phyloP scores from a whole-genome alignment of 2,888 invertebrate genomes.

The Stenodera caucasica region DNA sequence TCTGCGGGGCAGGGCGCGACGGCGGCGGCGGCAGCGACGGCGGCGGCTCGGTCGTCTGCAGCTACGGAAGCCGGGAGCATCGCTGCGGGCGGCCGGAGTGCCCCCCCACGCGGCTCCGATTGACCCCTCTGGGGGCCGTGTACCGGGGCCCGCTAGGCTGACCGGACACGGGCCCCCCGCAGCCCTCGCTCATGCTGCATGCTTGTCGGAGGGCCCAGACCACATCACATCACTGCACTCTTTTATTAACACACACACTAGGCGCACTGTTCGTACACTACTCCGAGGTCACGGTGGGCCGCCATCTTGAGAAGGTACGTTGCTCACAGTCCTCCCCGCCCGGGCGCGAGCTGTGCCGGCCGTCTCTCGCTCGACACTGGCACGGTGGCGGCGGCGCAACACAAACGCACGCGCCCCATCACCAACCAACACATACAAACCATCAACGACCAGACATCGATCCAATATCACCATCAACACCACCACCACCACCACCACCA shows the following conservation, averaged over 20 bases:
- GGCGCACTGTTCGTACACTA: conserved; percentile 63
- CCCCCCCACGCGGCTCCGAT: conserved; percentile 64
- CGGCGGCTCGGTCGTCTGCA: conserved; percentile 59
- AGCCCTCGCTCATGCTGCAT: conserved; percentile 55
- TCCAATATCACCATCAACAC: conserved; percentile 23
- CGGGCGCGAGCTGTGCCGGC: conserved; percentile 57
- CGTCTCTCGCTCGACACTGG: conserved; percentile 56
- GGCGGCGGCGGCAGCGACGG: conserved; percentile 49
- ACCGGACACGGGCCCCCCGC: conserved; percentile 45
- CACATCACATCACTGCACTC: conserved; percentile 62
- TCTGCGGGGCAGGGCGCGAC: conserved; percentile 61
- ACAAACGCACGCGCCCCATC: conserved; percentile 47
- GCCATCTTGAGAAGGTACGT: conserved; percentile 56
- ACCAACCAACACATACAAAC: conserved; percentile 43
- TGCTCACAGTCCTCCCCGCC: conserved; percentile 58
- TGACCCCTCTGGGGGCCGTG: conserved; percentile 53
- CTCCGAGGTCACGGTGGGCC: conserved; percentile 51
- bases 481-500: conserved; percentile 38
- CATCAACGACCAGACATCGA: conserved; percentile 23
- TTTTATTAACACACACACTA: conserved; percentile 48
- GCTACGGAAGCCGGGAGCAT: conserved; percentile 62
- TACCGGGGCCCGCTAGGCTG: conserved; percentile 58
- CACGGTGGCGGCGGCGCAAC: conserved; percentile 46
- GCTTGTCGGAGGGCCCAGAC: conserved; percentile 46
- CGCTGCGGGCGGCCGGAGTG: conserved; percentile 68